A percentile compares a stretch with the other conserved stretches of the same genome.
These are phyloP conservation scores for Mus spicilegus DNA, from an alignment of 2,113 vertebrate species.

Conservation along the genomic window DNA sequence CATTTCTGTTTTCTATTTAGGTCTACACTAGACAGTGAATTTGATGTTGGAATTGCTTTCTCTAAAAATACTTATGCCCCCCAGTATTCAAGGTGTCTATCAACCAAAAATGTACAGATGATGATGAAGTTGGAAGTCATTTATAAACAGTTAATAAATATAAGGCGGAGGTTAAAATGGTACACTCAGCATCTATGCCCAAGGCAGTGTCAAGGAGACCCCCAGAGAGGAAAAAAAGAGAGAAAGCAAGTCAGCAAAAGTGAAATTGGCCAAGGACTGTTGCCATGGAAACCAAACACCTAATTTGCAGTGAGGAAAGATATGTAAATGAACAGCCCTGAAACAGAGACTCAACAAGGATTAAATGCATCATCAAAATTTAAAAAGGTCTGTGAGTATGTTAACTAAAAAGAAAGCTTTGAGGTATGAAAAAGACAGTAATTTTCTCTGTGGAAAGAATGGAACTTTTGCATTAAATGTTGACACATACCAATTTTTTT, in stretches of 20 bases:
- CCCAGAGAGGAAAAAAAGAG: not conserved
- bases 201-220: not conserved
- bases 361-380: not conserved
- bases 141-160: not conserved
- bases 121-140: not conserved
- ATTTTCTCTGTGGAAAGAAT: not conserved
- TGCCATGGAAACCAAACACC: not conserved
- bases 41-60: not conserved
- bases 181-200: not conserved
- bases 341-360: not conserved
- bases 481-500: not conserved
- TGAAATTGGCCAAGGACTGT: not conserved
- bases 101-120: not conserved
- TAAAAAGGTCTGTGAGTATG: not conserved
- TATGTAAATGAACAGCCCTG: too few relatives aligned
- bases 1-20: not conserved
- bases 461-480: not conserved
- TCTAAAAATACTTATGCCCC: not conserved
- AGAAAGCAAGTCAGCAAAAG: not conserved
- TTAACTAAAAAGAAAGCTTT: not conserved
- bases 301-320: not conserved
- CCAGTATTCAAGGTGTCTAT: not conserved
- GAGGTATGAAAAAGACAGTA: not conserved
- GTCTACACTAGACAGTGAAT: not conserved
- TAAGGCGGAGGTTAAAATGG: not conserved